Percentiles rank a stretch among this genome's conserved stretches.
Evolutionary conservation across 1,140 invertebrate species (phyloP).

Genomic region (Triops cancriformis): DNA sequence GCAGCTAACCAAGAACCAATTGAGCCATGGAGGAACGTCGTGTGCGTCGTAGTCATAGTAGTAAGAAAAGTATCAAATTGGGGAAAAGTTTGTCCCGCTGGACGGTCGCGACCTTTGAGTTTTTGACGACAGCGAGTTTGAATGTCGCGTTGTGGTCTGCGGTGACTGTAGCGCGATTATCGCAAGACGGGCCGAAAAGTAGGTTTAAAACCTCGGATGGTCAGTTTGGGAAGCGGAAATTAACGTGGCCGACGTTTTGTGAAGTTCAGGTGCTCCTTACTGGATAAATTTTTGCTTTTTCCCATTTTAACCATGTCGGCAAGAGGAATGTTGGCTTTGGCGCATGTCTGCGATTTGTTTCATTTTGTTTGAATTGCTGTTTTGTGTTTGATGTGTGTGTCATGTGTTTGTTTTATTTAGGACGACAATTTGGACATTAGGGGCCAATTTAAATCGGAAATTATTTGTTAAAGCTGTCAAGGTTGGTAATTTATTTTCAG

Average conservation of each 20-base stretch:
- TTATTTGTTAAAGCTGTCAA: conserved; percentile 59
- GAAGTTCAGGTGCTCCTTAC: conserved; percentile 14
- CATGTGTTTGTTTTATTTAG: conserved; percentile 40
- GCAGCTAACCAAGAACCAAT: neutral
- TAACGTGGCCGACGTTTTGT: conserved; percentile 15
- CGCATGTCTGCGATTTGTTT: conserved; percentile 14
- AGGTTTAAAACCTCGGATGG: neutral
- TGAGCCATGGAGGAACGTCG: neutral
- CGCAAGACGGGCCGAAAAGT: neutral
- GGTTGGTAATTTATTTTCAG: conserved; percentile 45
- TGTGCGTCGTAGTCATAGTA: neutral
- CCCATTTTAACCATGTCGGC: too few relatives aligned
- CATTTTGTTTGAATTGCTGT: conserved; percentile 5
- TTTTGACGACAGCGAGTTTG: neutral
- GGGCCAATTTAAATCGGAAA: conserved; percentile 73
- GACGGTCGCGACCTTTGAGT: neutral
- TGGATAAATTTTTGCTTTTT: neutral
- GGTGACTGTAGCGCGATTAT: neutral
- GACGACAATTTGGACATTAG: conserved; percentile 73
- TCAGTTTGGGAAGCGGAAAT: conserved; percentile 17
- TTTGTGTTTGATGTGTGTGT: neutral
- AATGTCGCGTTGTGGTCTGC: neutral
- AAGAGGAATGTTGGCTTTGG: neutral
- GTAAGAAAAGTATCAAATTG: neutral
- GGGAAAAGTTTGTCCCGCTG: neutral